These are phyloP conservation scores for Seriola aureovittata DNA, from an alignment of 2,113 vertebrate genomes.

Conservation along the genomic window DNA sequence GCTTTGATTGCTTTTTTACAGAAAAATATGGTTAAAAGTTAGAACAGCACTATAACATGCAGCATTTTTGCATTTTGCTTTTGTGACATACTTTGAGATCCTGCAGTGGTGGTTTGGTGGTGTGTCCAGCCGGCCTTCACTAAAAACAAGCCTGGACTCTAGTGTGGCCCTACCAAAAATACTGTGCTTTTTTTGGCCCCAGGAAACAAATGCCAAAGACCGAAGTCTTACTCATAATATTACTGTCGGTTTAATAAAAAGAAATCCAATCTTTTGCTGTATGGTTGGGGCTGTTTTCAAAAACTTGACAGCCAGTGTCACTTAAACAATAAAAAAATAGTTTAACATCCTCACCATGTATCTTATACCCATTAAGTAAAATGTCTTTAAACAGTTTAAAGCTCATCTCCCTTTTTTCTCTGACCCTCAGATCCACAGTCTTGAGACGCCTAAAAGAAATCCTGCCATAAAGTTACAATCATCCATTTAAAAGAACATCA, in stretches of 20 bases:
- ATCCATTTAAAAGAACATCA: slow-evolving; percentile 10
- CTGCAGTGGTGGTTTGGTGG: background rate
- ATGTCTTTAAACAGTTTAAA: background rate
- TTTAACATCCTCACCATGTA: background rate
- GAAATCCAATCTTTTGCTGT: background rate
- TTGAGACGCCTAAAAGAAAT: background rate
- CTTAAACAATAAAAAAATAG: background rate
- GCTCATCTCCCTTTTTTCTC: background rate
- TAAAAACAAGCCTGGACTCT: slow-evolving; percentile 12
- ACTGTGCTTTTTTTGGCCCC: background rate
- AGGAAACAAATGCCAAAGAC: background rate
- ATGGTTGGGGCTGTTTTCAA: background rate
- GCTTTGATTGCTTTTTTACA: slow-evolving; percentile 46
- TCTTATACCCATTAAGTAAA: background rate
- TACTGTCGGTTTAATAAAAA: background rate
- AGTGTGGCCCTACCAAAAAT: background rate
- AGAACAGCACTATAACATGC: background rate
- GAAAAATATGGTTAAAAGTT: slow-evolving; percentile 28
- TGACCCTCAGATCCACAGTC: background rate
- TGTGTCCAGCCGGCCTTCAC: background rate
- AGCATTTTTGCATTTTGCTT: background rate
- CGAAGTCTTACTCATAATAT: background rate
- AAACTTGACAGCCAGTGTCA: background rate
- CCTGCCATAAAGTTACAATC: background rate
- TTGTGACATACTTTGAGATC: no score